Conservation (phyloP, 2,888 invertebrate genomes). For the Tetramorium bicarinatum region DNA sequence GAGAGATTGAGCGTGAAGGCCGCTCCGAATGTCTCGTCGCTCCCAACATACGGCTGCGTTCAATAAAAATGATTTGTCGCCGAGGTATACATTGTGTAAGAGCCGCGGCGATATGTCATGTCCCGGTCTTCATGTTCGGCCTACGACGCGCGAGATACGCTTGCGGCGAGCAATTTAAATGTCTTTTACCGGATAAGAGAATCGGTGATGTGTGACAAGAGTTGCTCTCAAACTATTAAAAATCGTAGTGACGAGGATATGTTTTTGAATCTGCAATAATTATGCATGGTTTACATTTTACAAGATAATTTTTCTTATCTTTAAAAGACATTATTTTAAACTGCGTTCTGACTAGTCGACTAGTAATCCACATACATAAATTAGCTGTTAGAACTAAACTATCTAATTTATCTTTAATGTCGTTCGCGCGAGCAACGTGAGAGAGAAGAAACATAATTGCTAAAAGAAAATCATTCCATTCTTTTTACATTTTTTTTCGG, state of each 20-base stretch:
- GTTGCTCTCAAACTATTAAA: neutral
- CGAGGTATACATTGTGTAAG: conserved; percentile 27
- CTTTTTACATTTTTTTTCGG: neutral
- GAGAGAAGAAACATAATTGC: neutral
- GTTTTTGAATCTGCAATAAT: neutral
- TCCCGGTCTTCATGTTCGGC: conserved; percentile 31
- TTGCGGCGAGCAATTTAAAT: conserved; percentile 26
- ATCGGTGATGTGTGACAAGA: conserved; percentile 14
- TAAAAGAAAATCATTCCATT: neutral
- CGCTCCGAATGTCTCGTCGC: conserved; percentile 21
- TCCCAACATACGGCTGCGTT: neutral
- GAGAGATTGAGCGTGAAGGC: conserved; percentile 19
- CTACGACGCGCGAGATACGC: conserved; percentile 36
- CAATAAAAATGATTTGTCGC: conserved; percentile 48
- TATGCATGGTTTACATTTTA: neutral
- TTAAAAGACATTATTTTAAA: neutral
- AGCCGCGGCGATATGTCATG: conserved; percentile 36
- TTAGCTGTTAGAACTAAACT: neutral
- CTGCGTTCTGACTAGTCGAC: neutral
- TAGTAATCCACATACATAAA: neutral
- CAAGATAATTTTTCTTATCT: neutral
- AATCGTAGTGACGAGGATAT: neutral
- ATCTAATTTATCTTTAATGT: neutral
- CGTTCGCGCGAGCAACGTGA: neutral
- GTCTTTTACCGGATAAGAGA: conserved; percentile 25